phyloP scores from a whole-genome alignment of 2,797 vertebrate species.

The Anas capensis region DNA sequence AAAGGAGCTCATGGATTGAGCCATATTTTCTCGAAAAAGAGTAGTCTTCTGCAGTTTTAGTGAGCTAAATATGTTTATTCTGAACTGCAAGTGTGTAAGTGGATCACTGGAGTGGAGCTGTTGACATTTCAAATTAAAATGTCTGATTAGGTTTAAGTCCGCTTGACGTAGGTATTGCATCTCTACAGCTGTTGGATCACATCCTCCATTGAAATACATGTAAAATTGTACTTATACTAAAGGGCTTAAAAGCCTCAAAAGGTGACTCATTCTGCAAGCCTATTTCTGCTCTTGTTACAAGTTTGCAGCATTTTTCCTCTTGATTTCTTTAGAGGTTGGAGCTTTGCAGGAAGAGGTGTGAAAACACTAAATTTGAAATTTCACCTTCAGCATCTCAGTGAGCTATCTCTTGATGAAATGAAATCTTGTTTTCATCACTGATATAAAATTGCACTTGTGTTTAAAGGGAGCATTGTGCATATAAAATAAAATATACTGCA shows the following conservation, averaged over 20 bases:
- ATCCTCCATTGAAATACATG: not conserved
- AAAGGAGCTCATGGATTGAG: not conserved
- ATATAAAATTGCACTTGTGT: not conserved
- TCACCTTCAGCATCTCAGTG: not conserved
- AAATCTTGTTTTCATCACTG: not conserved
- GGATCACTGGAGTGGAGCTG: not conserved
- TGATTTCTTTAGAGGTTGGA: not conserved
- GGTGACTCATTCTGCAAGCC: not conserved
- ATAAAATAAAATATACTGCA: not conserved
- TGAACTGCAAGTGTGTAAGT: not conserved
- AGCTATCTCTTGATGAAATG: not conserved
- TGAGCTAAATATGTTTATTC: not conserved
- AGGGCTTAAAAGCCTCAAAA: not conserved
- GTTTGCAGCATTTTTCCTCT: not conserved
- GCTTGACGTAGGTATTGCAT: not conserved
- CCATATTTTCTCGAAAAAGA: not conserved
- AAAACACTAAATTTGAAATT: not conserved
- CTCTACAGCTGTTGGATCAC: not conserved
- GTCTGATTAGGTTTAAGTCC: not conserved
- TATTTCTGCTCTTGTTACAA: not conserved
- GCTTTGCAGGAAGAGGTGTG: not conserved
- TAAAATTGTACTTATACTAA: not conserved
- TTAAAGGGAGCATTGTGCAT: not conserved
- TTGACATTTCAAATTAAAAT: not conserved
- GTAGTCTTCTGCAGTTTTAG: not conserved